phyloP scores from a whole-genome alignment of 2,797 vertebrate species.

The Craterocephalus amniculus region DNA sequence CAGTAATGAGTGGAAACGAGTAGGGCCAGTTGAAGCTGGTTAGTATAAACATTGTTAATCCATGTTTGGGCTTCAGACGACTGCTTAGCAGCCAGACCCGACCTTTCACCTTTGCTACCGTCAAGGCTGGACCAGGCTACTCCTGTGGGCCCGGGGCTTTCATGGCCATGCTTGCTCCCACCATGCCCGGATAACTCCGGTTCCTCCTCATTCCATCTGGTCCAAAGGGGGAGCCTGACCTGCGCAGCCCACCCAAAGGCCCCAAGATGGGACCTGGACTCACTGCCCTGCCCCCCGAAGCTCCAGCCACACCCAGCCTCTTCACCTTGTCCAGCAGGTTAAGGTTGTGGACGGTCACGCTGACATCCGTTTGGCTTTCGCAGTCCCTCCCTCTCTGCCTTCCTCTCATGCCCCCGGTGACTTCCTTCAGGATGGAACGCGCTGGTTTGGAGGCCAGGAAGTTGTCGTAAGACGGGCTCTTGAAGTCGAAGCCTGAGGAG shows the following conservation, averaged over 20 bases:
- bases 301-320: constrained; percentile 90
- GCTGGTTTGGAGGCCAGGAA: constrained; percentile 97
- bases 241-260: constrained; percentile 87
- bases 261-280: constrained; percentile 81
- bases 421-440: constrained; percentile 95
- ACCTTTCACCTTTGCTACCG: constrained; percentile 63
- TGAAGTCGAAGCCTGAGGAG: constrained; percentile 89
- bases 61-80: constrained; percentile 42
- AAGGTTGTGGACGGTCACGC: constrained; percentile 94
- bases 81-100: constrained; percentile 53
- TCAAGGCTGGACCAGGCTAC: constrained; percentile 84
- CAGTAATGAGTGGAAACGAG: constrained; percentile 33
- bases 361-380: constrained; percentile 96
- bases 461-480: constrained; percentile 94
- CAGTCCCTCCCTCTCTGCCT: constrained; percentile 86
- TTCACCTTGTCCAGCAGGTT: constrained; percentile 97
- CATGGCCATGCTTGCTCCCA: constrained; percentile 98
- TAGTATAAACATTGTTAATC: constrained; percentile 41
- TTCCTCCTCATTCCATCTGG: constrained; percentile 92
- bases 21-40: constrained; percentile 10
- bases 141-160: constrained; percentile 90
- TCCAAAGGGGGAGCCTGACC: constrained; percentile 87
- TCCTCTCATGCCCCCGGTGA: constrained; percentile 85
- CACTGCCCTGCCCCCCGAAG: constrained; percentile 66
- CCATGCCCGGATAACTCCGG: constrained; percentile 94